Percentiles rank a stretch among this genome's conserved stretches.
These are phyloP conservation scores for Scytalopus superciliaris DNA, from an alignment of 2,113 vertebrate species.

Conservation along the genomic window DNA sequence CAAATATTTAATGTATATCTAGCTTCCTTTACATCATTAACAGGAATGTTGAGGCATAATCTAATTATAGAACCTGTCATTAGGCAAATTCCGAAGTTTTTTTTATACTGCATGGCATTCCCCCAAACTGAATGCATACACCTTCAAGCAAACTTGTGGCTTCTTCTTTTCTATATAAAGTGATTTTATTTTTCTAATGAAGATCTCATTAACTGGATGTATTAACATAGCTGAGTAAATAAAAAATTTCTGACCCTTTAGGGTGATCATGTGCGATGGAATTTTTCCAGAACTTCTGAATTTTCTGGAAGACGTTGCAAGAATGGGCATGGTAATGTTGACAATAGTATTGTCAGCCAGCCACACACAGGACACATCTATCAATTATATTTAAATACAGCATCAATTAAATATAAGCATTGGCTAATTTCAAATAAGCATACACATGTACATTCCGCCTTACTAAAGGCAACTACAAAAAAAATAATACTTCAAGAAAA, in stretches of 20 bases:
- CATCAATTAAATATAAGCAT: background rate
- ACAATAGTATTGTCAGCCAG: background rate
- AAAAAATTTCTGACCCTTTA: background rate
- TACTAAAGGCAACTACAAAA: background rate
- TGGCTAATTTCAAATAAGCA: background rate
- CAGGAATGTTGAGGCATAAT: background rate
- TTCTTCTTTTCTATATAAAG: background rate
- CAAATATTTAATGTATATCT: background rate
- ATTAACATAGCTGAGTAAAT: background rate
- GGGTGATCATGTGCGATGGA: background rate
- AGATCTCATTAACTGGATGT: background rate
- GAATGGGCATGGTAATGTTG: background rate
- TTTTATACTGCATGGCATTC: background rate
- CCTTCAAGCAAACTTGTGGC: background rate
- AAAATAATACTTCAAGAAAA: background rate
- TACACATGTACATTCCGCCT: background rate
- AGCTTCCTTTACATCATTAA: constrained; percentile 23
- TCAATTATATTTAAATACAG: background rate
- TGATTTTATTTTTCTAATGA: background rate
- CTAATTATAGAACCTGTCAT: constrained; percentile 1
- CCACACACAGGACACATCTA: background rate
- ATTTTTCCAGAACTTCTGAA: background rate
- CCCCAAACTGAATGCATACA: background rate
- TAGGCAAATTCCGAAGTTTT: background rate
- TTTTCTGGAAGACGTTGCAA: background rate